Evolutionary conservation across 2,888 invertebrate species (phyloP).

Genomic region (Minunthozetes semirufus): DNA sequence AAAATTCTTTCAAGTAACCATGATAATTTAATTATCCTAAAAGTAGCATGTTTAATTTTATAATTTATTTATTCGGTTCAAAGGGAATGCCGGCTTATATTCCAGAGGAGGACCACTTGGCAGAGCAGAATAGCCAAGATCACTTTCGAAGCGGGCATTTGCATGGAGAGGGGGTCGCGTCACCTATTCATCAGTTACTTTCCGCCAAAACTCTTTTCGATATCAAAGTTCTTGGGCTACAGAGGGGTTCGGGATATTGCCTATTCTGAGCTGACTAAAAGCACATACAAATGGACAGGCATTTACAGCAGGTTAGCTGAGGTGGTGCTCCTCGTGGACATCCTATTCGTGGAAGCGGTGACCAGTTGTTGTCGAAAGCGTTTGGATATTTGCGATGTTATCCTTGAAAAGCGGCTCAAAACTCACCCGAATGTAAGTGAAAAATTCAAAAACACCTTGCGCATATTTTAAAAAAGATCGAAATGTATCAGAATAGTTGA

Average conservation of each 20-base stretch:
- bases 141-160: slow-evolving; percentile 29
- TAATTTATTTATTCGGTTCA: background rate
- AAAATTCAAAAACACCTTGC: background rate
- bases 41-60: background rate
- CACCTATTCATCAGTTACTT: slow-evolving; percentile 29
- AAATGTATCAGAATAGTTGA: too few relatives aligned
- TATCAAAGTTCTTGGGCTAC: slow-evolving; percentile 25
- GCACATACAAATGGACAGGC: background rate
- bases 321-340: background rate
- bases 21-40: background rate
- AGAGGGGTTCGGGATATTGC: slow-evolving; percentile 10
- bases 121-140: slow-evolving; percentile 7
- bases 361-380: background rate
- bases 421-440: background rate
- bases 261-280: background rate
- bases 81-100: background rate
- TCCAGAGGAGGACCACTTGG: background rate
- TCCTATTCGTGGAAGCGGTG: background rate
- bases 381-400: background rate
- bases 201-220: slow-evolving; percentile 23
- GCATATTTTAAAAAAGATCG: background rate
- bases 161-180: slow-evolving; percentile 24
- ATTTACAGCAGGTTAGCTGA: background rate
- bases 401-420: background rate
- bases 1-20: background rate